Evolutionary conservation across 2,888 invertebrate species (phyloP).

Genomic region (Eupithecia insigniata): DNA sequence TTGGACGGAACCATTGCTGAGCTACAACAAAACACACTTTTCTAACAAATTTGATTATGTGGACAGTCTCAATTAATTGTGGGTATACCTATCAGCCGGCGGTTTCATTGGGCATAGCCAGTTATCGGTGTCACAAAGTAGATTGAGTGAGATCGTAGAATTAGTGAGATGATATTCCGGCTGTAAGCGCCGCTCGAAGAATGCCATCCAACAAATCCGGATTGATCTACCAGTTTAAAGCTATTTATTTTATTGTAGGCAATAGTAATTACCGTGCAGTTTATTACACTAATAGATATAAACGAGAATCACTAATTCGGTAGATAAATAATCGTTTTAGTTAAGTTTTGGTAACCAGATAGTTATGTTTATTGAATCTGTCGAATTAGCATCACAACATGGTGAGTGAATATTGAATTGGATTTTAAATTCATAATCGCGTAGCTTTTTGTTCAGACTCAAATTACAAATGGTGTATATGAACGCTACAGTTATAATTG

Average conservation of each 20-base stretch:
- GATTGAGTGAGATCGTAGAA: slow-evolving; percentile 72
- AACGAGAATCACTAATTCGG: slow-evolving; percentile 44
- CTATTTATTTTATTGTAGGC: slow-evolving; percentile 47
- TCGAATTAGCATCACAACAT: slow-evolving; percentile 33
- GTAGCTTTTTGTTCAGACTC: slow-evolving; percentile 27
- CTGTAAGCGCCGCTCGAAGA: slow-evolving; percentile 63
- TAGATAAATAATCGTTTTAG: slow-evolving; percentile 41
- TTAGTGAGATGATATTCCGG: slow-evolving; percentile 53
- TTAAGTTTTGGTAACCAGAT: slow-evolving; percentile 33
- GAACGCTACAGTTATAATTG: slow-evolving; percentile 15
- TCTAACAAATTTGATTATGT: slow-evolving; percentile 66
- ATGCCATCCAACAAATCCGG: slow-evolving; percentile 51
- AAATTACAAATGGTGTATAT: slow-evolving; percentile 19
- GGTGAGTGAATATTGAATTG: slow-evolving; percentile 14
- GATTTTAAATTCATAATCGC: slow-evolving; percentile 22
- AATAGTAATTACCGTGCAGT: slow-evolving; percentile 47
- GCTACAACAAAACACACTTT: neutral
- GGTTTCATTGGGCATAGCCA: slow-evolving; percentile 75
- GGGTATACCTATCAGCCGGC: slow-evolving; percentile 77
- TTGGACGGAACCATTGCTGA: neutral
- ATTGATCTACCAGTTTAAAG: slow-evolving; percentile 52
- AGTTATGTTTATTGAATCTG: slow-evolving; percentile 34
- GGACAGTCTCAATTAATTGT: slow-evolving; percentile 84
- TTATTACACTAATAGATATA: slow-evolving; percentile 47
- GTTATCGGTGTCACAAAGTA: slow-evolving; percentile 80